Conservation (phyloP, 2,113 vertebrate species). For the Prietella phreatophila region DNA sequence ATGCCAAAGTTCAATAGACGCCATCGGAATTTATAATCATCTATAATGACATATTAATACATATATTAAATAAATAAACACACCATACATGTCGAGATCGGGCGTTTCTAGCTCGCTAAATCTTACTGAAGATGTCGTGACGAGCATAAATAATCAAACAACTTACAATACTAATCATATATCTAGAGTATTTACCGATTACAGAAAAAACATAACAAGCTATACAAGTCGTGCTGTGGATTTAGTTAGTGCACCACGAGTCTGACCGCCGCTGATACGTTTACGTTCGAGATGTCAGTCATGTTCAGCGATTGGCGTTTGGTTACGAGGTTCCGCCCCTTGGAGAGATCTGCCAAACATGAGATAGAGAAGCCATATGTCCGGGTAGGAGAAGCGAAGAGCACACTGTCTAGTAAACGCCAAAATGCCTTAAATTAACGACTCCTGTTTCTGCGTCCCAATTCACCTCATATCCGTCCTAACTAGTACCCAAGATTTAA, state of each 20-base stretch:
- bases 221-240: neutral
- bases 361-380: neutral
- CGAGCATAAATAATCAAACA: neutral
- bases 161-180: neutral
- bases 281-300: no score
- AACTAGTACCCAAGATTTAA: no score
- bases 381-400: neutral
- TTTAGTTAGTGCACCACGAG: neutral
- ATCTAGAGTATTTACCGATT: neutral
- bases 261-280: no score
- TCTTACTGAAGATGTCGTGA: neutral
- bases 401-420: neutral
- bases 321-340: neutral
- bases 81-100: neutral
- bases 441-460: neutral
- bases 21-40: neutral
- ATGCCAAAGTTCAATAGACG: neutral
- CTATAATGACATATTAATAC: neutral
- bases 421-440: neutral
- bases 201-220: neutral
- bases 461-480: no score
- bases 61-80: no score
- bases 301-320: no score
- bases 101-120: neutral
- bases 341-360: neutral